Percentiles rank a stretch among this genome's conserved stretches.
Conservation (phyloP, 2,797 vertebrate genomes). For the Liparis tanakae region DNA sequence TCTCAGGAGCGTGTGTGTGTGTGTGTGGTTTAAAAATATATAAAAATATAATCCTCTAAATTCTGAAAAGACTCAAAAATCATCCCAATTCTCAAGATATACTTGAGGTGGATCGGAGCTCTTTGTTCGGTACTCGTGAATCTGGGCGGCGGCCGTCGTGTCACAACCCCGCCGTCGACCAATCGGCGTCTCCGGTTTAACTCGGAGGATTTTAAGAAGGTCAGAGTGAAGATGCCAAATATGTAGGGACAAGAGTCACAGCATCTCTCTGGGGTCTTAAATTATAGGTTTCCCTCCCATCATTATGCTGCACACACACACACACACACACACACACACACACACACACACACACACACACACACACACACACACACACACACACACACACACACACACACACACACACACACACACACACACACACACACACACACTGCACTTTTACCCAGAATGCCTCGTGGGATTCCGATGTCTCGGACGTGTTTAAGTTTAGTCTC, state of each 20-base stretch:
- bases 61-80: no score
- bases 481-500: conserved; percentile 58
- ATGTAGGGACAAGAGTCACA: conserved; percentile 23
- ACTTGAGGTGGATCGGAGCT: not conserved
- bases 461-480: conserved; percentile 46
- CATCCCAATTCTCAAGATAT: not conserved
- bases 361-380: no score
- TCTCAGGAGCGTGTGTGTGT: conserved; percentile 28
- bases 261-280: conserved; percentile 46
- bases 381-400: no score
- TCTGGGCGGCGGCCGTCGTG: not conserved
- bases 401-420: conserved; percentile 28
- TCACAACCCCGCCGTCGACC: conserved; percentile 2
- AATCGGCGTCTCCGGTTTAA: not conserved
- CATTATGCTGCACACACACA: no score
- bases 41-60: not conserved
- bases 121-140: no score
- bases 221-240: conserved; percentile 27
- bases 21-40: not conserved
- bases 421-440: conserved; percentile 40
- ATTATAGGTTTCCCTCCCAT: conserved; percentile 60
- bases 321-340: no score
- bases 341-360: no score
- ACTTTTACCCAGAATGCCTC: conserved; percentile 49
- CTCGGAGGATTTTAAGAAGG: conserved; percentile 2